Evolutionary conservation across 2,797 vertebrate genomes (phyloP), one percentile per base, ranked within the genome.

Genomic region (Leptatherina wallacei): DNA sequence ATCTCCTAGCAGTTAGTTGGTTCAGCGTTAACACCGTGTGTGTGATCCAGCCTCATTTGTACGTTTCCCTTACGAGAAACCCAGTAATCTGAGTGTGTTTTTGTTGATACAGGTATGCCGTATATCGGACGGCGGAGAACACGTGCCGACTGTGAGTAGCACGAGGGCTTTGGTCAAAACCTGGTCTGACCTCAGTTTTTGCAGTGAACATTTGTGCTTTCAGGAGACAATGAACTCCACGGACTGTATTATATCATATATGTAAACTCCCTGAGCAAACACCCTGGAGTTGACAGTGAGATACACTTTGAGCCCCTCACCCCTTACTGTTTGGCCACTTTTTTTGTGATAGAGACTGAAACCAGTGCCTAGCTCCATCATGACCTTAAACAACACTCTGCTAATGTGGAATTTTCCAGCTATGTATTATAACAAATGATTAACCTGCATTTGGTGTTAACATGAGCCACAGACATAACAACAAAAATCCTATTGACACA

Each of bases 181-280:
- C 77, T 76, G 33, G 69, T 1, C 38, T 73, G 74, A 84, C 65
- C 80, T 42, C 32, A 30, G 76, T 18, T 80, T 65, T 69, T 47
- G 58, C 49, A 27, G 65, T 33, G 54, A 74, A 61, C 16, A n/a
- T 61, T 62, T 65, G 35, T 67, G 59, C 27, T 29, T 4, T 51
- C 36, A 61, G 59, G 66, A 67, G 78, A 80, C 77, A 40, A 64
- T 72, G 85, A 78, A 74, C 86, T 59, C 55, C 40, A 71, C 60
- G 75, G 49, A 61, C 75, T 47, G 35, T 32, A 72, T 80, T 68
- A 67, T 85, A 80, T 85, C 77, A 78, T 69, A 54, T 65, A 71
- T 73, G 75, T 54, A 66, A 83, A 77, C 75, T 44, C 24, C 44
- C 42, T 57, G 64, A 80, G 82, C 69, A 88, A 85, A 88, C 61